Conservation (phyloP, 1,140 invertebrate genomes). For the Drosophila ogumai region DNA sequence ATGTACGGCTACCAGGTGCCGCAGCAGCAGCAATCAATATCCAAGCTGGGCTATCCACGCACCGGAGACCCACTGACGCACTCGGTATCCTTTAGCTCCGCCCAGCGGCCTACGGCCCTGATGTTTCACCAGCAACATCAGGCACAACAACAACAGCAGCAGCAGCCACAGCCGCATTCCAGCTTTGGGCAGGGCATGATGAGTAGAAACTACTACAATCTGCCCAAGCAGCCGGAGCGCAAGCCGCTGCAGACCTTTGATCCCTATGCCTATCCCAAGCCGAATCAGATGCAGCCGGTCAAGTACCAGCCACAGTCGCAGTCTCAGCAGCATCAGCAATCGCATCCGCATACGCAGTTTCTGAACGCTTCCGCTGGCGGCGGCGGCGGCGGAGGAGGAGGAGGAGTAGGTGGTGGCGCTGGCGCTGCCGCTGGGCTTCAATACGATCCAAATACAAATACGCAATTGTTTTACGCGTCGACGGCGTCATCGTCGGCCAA, state of each 20-base stretch:
- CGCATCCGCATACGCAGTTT: slow-evolving; percentile 66
- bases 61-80: slow-evolving; percentile 58
- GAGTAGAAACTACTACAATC: slow-evolving; percentile 73
- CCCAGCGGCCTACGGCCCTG: slow-evolving; percentile 58
- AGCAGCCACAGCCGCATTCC: slow-evolving; percentile 48
- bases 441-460: slow-evolving; percentile 74
- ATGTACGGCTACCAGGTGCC: slow-evolving; percentile 59
- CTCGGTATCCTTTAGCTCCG: slow-evolving; percentile 66
- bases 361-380: slow-evolving; percentile 53
- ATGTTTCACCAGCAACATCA: slow-evolving; percentile 56
- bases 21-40: slow-evolving; percentile 30
- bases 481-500: slow-evolving; percentile 40
- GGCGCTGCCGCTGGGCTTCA: slow-evolving; percentile 52
- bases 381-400: slow-evolving; percentile 7
- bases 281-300: slow-evolving; percentile 62
- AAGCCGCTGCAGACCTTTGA: slow-evolving; percentile 82
- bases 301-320: slow-evolving; percentile 64
- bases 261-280: slow-evolving; percentile 77
- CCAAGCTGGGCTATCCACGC: slow-evolving; percentile 41
- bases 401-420: slow-evolving; percentile 10
- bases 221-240: slow-evolving; percentile 71
- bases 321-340: slow-evolving; percentile 45
- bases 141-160: slow-evolving; percentile 22
- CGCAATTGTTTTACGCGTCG: slow-evolving; percentile 75
- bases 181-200: slow-evolving; percentile 68